Conservation (phyloP, 2,797 vertebrate species). For the Valencia hispanica region DNA sequence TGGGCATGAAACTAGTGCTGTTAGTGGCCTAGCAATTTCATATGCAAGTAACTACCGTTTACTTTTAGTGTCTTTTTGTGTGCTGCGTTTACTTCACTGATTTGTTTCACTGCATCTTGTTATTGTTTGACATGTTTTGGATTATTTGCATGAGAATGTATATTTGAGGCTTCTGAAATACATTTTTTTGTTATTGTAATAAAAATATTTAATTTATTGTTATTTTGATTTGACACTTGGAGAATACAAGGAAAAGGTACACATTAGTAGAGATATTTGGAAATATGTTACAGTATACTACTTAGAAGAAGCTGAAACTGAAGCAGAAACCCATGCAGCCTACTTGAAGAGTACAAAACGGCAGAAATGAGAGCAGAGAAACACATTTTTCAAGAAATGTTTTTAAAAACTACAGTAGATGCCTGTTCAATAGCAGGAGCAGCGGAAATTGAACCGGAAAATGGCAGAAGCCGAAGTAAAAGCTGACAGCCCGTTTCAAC, state of each 20-base stretch:
- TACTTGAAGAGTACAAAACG: not conserved
- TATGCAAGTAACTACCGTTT: slow-evolving; percentile 46
- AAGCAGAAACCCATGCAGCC: not conserved
- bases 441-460: not conserved
- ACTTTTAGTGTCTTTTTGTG: slow-evolving; percentile 35
- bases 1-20: slow-evolving; percentile 34
- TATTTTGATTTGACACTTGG: not conserved
- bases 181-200: not conserved
- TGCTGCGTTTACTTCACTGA: not conserved
- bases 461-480: not conserved
- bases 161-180: not conserved
- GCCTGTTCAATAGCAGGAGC: not conserved
- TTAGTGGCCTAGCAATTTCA: slow-evolving; percentile 52
- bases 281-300: not conserved
- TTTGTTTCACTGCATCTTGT: slow-evolving; percentile 14
- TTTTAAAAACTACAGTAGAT: not conserved
- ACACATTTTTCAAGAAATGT: not conserved
- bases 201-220: not conserved
- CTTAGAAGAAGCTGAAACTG: not conserved
- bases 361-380: not conserved
- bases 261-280: not conserved
- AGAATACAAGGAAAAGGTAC: not conserved
- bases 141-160: not conserved
- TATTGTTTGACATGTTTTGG: not conserved
- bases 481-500: not conserved